Conservation (phyloP, 2,113 vertebrate species). For the Tyrannus savana region DNA sequence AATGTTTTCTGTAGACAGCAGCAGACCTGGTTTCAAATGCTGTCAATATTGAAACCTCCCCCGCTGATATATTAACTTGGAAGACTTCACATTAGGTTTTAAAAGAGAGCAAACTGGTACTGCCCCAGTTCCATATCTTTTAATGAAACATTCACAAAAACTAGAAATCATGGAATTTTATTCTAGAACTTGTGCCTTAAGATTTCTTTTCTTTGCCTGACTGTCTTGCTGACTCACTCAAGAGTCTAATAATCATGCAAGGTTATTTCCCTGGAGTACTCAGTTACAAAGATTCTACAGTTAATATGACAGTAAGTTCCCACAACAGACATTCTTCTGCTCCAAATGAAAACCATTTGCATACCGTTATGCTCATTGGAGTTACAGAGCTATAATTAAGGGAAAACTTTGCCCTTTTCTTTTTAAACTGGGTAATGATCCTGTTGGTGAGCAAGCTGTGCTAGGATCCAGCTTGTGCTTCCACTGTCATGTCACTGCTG, state of each 20-base stretch:
- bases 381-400: neutral
- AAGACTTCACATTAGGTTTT: neutral
- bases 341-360: neutral
- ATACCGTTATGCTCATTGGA: neutral
- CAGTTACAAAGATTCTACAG: neutral
- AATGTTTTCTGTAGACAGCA: neutral
- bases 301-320: neutral
- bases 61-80: neutral
- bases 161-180: neutral
- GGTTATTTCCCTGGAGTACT: neutral
- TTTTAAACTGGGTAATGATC: neutral
- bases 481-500: neutral
- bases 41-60: neutral
- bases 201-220: neutral
- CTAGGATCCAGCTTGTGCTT: neutral
- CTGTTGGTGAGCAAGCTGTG: neutral
- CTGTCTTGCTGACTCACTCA: neutral
- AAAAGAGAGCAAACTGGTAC: neutral
- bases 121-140: fast-evolving
- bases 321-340: neutral
- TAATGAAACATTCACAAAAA: neutral
- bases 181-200: neutral
- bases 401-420: neutral
- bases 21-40: neutral
- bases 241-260: neutral